Conservation (phyloP, 2,113 vertebrate species). For the Ornithorhynchus anatinus region DNA sequence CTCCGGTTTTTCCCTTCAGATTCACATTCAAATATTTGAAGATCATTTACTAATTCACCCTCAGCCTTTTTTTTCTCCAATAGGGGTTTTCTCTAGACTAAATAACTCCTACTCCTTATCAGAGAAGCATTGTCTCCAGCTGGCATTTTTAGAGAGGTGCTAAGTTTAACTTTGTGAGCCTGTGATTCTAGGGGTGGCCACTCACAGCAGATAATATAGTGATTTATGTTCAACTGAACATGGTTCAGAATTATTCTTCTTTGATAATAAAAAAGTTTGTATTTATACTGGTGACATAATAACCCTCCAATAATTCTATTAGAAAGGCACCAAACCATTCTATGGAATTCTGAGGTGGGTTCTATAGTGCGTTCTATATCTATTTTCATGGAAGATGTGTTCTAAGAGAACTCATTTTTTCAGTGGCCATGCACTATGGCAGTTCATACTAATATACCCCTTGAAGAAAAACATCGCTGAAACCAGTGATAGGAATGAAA, state of each 20-base stretch:
- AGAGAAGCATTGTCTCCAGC: too few species aligned
- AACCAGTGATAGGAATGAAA: slow-evolving; percentile 43
- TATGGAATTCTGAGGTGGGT: neutral
- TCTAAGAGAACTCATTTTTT: slow-evolving; percentile 12
- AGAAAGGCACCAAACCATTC: neutral
- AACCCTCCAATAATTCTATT: neutral
- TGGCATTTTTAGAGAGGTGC: too few species aligned
- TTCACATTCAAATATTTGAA: neutral
- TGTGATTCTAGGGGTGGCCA: neutral
- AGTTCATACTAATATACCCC: slow-evolving; percentile 39
- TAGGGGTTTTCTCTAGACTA: neutral
- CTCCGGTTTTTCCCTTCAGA: neutral
- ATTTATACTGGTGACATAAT: neutral
- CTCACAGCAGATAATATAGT: fast-evolving
- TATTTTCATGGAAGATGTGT: neutral
- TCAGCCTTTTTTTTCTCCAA: neutral
- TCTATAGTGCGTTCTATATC: slow-evolving; percentile 1
- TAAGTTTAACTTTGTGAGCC: too few species aligned
- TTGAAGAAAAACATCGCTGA: slow-evolving; percentile 29
- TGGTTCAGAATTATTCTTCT: neutral
- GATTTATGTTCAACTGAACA: fast-evolving
- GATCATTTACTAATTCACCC: neutral
- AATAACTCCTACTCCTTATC: neutral
- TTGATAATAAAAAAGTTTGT: neutral
- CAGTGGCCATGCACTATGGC: slow-evolving; percentile 21